Evolutionary conservation across 2,888 invertebrate species (phyloP).

Genomic region (Xanthia togata): DNA sequence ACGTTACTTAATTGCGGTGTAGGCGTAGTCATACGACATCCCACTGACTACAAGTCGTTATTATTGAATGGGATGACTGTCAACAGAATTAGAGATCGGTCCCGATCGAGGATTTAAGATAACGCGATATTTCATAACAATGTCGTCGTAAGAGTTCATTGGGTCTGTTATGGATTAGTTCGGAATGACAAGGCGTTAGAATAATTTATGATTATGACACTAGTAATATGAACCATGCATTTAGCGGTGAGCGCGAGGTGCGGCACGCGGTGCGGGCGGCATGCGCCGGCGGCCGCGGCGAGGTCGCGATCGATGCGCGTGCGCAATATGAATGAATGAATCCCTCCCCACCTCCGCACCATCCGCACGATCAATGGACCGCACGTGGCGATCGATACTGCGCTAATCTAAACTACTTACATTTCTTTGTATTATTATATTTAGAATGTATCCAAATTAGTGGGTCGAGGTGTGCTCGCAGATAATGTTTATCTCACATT

Average conservation of each 20-base stretch:
- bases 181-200: conserved; percentile 72
- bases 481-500: conserved; percentile 39
- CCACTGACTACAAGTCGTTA: conserved; percentile 75
- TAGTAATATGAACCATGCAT: conserved; percentile 74
- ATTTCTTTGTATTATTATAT: conserved; percentile 50
- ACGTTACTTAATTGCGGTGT: conserved; percentile 73
- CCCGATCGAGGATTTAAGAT: conserved; percentile 72
- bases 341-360: conserved; percentile 77
- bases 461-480: conserved; percentile 26
- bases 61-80: conserved; percentile 73
- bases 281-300: conserved; percentile 69
- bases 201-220: conserved; percentile 80
- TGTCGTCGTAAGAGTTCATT: conserved; percentile 75
- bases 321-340: conserved; percentile 87
- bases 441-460: conserved; percentile 52
- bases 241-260: conserved; percentile 71
- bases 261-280: conserved; percentile 64
- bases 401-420: conserved; percentile 69
- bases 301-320: conserved; percentile 79
- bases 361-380: conserved; percentile 82
- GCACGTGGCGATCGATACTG: conserved; percentile 84
- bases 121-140: conserved; percentile 75
- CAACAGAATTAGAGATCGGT: conserved; percentile 72
- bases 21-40: conserved; percentile 74
- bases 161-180: conserved; percentile 71